Conservation (phyloP, 1,140 invertebrate species). For the Plectrocnemia conspersa region DNA sequence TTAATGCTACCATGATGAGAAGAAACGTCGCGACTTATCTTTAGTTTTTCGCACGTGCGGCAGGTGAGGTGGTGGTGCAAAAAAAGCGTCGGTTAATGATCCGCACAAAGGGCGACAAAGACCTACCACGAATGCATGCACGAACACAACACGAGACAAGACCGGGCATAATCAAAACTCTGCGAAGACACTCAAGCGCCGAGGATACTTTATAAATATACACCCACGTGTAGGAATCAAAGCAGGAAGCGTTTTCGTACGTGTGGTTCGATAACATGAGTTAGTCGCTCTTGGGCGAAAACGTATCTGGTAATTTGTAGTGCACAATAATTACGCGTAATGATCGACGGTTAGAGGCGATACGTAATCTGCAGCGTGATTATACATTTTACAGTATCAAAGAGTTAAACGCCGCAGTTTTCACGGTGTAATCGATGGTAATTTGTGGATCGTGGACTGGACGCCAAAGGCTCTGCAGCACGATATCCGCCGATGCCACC, state of each 20-base stretch:
- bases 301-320: no score
- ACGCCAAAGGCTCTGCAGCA: not conserved
- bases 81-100: slow-evolving; percentile 26
- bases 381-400: slow-evolving; percentile 18
- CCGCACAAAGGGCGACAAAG: slow-evolving; percentile 18
- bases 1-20: no score
- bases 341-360: no score
- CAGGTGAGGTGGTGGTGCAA: not conserved
- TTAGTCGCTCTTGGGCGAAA: no score
- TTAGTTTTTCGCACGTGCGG: not conserved
- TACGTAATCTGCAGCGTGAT: no score
- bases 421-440: slow-evolving; percentile 14
- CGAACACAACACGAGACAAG: slow-evolving; percentile 14
- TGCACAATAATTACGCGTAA: no score
- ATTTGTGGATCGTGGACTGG: slow-evolving; percentile 5
- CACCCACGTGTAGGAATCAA: no score
- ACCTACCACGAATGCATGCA: slow-evolving; percentile 16
- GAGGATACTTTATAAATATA: no score
- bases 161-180: slow-evolving; percentile 11
- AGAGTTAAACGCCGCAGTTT: slow-evolving; percentile 18
- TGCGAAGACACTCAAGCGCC: not conserved
- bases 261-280: no score
- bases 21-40: no score
- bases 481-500: no score
- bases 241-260: no score